Conservation (phyloP, 2,888 invertebrate genomes). For the Lymantria monacha region DNA sequence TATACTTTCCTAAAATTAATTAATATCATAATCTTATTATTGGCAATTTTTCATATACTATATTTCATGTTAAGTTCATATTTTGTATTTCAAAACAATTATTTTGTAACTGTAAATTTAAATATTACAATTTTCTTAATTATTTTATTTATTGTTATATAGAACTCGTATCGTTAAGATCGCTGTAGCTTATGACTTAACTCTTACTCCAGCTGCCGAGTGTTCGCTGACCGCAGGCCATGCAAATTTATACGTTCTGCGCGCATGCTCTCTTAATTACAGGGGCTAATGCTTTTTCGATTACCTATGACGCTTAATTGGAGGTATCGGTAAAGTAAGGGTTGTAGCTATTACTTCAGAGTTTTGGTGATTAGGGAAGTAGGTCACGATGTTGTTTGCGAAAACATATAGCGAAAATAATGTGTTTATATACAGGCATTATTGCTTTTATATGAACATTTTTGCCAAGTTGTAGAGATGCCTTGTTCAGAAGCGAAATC, state of each 20-base stretch:
- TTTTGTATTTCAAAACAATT: too few species aligned
- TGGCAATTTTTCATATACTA: too few species aligned
- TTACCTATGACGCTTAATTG: slow-evolving; percentile 50
- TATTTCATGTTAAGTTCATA: too few species aligned
- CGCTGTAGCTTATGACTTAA: slow-evolving; percentile 2
- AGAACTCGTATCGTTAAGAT: neutral
- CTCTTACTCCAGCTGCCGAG: slow-evolving; percentile 9
- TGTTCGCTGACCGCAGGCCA: slow-evolving; percentile 47
- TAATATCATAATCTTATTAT: too few species aligned
- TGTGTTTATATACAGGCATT: too few species aligned
- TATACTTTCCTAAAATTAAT: too few species aligned
- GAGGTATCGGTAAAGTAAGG: slow-evolving; percentile 14
- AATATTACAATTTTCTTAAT: too few species aligned
- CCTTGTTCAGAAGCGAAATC: too few species aligned
- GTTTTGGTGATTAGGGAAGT: slow-evolving; percentile 26
- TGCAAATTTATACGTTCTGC: slow-evolving; percentile 59
- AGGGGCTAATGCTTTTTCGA: slow-evolving; percentile 69
- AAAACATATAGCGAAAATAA: neutral
- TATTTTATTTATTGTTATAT: too few species aligned
- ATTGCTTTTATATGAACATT: too few species aligned
- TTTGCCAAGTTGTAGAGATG: too few species aligned
- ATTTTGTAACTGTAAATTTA: too few species aligned
- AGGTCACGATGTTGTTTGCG: slow-evolving; percentile 6
- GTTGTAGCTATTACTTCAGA: slow-evolving; percentile 8
- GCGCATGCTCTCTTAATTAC: slow-evolving; percentile 68